Percentiles rank a stretch among this genome's conserved stretches.
Evolutionary conservation across 2,888 invertebrate genomes (phyloP).

Genomic region (Cantharis nigra): DNA sequence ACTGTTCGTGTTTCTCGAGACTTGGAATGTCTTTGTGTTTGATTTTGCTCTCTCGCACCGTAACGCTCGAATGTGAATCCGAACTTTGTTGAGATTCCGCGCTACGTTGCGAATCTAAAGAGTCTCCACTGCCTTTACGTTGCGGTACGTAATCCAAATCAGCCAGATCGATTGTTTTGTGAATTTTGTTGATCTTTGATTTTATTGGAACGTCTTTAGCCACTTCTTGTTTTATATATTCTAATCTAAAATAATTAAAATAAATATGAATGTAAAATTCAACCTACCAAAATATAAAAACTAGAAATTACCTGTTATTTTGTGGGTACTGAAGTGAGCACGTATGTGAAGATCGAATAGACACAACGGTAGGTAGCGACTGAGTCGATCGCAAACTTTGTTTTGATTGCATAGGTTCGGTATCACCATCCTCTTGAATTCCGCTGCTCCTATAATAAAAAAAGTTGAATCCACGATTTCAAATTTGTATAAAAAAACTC

Average conservation of each 20-base stretch:
- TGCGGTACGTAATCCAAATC: conserved; percentile 51
- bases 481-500: conserved; percentile 36
- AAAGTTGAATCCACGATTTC: neutral
- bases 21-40: conserved; percentile 30
- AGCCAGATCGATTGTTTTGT: conserved; percentile 51
- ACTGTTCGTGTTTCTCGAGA: conserved; percentile 44
- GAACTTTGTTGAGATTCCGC: conserved; percentile 58
- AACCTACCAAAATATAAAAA: neutral
- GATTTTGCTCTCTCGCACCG: conserved; percentile 36
- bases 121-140: conserved; percentile 62
- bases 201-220: conserved; percentile 50
- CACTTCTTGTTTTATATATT: conserved; percentile 51
- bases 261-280: too few species aligned
- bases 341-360: conserved; percentile 34
- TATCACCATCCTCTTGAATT: conserved; percentile 61
- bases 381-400: conserved; percentile 52
- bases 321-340: conserved; percentile 24
- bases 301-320: conserved; percentile 21
- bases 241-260: conserved; percentile 42
- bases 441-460: conserved; percentile 58
- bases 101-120: conserved; percentile 59
- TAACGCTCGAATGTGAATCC: conserved; percentile 49
- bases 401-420: conserved; percentile 52
- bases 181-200: conserved; percentile 48
- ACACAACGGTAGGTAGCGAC: conserved; percentile 54